Percentiles rank a stretch among this genome's conserved stretches.
phyloP scores from a whole-genome alignment of 2,797 vertebrate genomes.

The Dryobates pubescens region DNA sequence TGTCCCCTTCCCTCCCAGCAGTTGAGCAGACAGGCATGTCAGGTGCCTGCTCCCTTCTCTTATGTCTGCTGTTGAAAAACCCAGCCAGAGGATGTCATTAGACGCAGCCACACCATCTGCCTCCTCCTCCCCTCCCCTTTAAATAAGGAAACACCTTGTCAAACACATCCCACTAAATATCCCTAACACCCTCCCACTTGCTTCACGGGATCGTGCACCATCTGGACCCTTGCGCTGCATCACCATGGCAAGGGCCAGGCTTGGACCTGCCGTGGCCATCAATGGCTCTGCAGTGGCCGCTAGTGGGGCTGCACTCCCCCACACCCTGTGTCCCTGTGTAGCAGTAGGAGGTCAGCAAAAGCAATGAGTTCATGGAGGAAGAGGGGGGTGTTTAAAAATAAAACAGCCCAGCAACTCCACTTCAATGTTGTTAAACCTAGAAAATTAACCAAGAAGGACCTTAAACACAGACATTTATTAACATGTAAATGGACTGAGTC shows the following conservation, averaged over 20 bases:
- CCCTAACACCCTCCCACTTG: constrained; percentile 50
- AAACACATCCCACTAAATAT: constrained; percentile 71
- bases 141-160: constrained; percentile 72
- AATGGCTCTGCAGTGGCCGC: accelerated
- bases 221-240: background rate
- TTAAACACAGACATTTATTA: constrained; percentile 58
- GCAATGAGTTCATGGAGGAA: background rate
- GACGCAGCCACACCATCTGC: constrained; percentile 67
- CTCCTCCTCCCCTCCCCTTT: constrained; percentile 61
- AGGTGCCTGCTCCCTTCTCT: constrained; percentile 58
- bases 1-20: background rate
- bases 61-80: constrained; percentile 56
- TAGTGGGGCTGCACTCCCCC: accelerated
- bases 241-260: accelerated
- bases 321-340: accelerated
- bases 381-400: too few species aligned
- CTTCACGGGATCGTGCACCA: constrained; percentile 61
- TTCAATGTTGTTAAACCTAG: background rate
- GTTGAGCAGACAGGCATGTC: constrained; percentile 47
- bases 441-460: constrained; percentile 29
- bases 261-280: background rate
- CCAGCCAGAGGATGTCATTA: constrained; percentile 71
- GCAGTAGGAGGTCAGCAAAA: background rate
- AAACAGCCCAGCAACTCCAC: background rate
- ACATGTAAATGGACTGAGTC: constrained; percentile 67